A percentile compares a stretch with the other conserved stretches of the same genome.
These are phyloP conservation scores for Chlorops oryzae DNA, from an alignment of 1,140 invertebrate genomes.

Conservation along the genomic window DNA sequence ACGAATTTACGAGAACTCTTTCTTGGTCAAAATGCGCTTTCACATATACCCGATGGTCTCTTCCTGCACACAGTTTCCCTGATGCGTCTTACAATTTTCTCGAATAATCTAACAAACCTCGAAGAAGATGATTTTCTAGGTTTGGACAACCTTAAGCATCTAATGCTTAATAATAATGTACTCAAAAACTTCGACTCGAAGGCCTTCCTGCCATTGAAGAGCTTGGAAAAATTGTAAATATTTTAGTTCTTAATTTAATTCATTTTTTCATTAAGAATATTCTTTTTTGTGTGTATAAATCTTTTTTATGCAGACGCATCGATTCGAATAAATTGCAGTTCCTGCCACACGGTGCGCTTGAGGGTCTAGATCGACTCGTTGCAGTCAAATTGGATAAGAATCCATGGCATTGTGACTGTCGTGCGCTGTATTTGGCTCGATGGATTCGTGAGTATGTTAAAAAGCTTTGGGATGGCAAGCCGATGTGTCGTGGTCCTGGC, in stretches of 20 bases:
- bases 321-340: slow-evolving; percentile 73
- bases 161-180: slow-evolving; percentile 60
- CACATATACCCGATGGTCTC: slow-evolving; percentile 49
- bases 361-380: slow-evolving; percentile 59
- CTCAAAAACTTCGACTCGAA: slow-evolving; percentile 50
- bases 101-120: slow-evolving; percentile 55
- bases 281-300: neutral
- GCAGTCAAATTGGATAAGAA: slow-evolving; percentile 73
- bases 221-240: slow-evolving; percentile 52
- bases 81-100: slow-evolving; percentile 56
- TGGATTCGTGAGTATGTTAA: slow-evolving; percentile 59
- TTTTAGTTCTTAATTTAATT: neutral
- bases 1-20: slow-evolving; percentile 53
- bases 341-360: slow-evolving; percentile 63
- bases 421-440: slow-evolving; percentile 64
- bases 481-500: slow-evolving; percentile 69
- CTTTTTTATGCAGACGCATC: slow-evolving; percentile 57
- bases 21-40: slow-evolving; percentile 56
- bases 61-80: slow-evolving; percentile 50
- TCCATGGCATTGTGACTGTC: slow-evolving; percentile 82
- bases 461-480: slow-evolving; percentile 67
- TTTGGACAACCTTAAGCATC: slow-evolving; percentile 52
- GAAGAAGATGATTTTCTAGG: slow-evolving; percentile 52
- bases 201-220: slow-evolving; percentile 50
- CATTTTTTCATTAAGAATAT: neutral